Evolutionary conservation across 2,113 vertebrate genomes (phyloP), one percentile per base, ranked within the genome.

Genomic region (Planiliza haematocheilus): DNA sequence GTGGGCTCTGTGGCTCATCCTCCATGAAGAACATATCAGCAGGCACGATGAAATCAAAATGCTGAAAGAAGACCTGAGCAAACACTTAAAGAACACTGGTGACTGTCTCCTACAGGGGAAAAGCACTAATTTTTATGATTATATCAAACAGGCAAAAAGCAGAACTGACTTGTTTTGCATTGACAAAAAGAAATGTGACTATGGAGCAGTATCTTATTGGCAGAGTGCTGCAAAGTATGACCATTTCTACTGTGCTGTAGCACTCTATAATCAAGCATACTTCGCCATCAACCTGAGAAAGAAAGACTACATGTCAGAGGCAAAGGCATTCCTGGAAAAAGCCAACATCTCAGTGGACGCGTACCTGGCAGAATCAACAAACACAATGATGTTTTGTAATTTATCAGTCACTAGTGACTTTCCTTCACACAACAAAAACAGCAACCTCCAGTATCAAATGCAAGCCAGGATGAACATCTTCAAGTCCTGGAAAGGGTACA

Each of bases 221-320:
- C 16, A 49, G 51, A 64, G 0, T 7, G 50, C 70, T 73, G 70
- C 34, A 37, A 2, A 73, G 41, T 56, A 50, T 0, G 51, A 73
- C 0, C 20, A 36, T 56, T 64, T 73, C 59, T 73, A 64, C 51
- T 39, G 70, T 18, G 59, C 70, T 8, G 70, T 73, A 34, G 70
- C 60, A 1, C 51, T 73, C 34, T 73, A 73, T 30, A 73, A 73
- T 45, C 70, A 73, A 48, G 60, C 70, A 2, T 73, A 73, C 70
- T 64, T 64, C 70, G 64, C 42, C 8, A 42, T 73, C 51, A 73
- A 64, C 51, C 60, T 73, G 18, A 12, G 16, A 56, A 49, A 9
- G 52, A 21, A 0, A 7, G 45, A 30, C 59, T 64, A 64, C 70
- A 39, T 56, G 39, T 10, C 8, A 1, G 50, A 64, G 38, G 59